A percentile compares a stretch with the other conserved stretches of the same genome.
These are phyloP conservation scores for Xyliphius kryptos DNA, from an alignment of 2,113 vertebrate species.

Conservation along the genomic window DNA sequence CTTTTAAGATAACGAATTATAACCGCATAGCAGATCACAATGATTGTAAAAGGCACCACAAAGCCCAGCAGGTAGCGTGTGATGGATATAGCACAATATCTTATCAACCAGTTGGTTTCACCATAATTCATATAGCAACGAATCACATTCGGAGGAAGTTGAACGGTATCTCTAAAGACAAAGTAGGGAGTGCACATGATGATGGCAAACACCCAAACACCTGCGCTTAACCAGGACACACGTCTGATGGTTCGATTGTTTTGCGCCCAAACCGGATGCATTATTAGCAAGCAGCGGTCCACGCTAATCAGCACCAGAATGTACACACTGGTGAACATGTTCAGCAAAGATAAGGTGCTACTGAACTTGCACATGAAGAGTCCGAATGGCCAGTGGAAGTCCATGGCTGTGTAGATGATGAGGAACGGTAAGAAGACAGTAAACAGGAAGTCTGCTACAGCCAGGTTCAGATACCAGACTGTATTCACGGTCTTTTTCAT, in stretches of 20 bases:
- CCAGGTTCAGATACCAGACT: conserved; percentile 79
- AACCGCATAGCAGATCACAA: conserved; percentile 71
- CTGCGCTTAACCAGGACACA: conserved; percentile 39
- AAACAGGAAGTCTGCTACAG: conserved; percentile 75
- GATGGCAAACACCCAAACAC: conserved; percentile 61
- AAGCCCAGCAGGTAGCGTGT: conserved; percentile 73
- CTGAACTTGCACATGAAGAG: conserved; percentile 62
- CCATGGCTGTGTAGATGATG: conserved; percentile 52
- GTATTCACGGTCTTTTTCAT: conserved; percentile 63
- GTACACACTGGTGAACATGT: conserved; percentile 79
- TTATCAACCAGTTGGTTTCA: conserved; percentile 45
- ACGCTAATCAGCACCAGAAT: conserved; percentile 72
- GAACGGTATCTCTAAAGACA: conserved; percentile 60
- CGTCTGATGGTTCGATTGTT: conserved; percentile 29
- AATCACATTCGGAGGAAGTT: conserved; percentile 42
- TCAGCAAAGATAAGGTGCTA: conserved; percentile 60
- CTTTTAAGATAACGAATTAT: conserved; percentile 69
- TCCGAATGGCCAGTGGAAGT: conserved; percentile 71
- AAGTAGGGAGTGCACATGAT: conserved; percentile 65
- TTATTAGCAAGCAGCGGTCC: conserved; percentile 72
- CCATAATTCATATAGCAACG: conserved; percentile 62
- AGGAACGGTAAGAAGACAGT: conserved; percentile 73
- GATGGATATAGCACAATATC: conserved; percentile 63
- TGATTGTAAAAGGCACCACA: conserved; percentile 71
- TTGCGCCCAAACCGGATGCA: conserved; percentile 64